A percentile compares a stretch with the other conserved stretches of the same genome.
phyloP scores from a whole-genome alignment of 2,113 vertebrate species.

The Catharus fuscescens region DNA sequence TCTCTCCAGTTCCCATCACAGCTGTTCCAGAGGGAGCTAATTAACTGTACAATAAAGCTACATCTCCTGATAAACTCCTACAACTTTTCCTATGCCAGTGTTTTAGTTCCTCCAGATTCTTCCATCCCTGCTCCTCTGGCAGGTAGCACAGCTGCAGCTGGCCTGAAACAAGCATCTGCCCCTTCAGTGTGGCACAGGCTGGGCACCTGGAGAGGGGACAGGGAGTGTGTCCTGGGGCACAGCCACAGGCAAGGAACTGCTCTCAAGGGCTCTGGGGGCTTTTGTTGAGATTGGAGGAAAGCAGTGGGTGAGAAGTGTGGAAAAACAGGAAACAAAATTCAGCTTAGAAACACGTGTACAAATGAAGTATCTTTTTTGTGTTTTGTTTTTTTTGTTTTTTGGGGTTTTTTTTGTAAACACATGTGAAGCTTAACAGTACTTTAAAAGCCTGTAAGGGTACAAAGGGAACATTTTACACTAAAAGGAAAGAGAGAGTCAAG shows the following conservation, averaged over 20 bases:
- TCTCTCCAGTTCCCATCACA: background rate
- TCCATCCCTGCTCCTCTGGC: background rate
- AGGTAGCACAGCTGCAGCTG: background rate
- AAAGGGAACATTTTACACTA: background rate
- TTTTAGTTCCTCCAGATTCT: background rate
- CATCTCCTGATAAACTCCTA: background rate
- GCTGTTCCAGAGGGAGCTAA: background rate
- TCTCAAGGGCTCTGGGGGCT: background rate
- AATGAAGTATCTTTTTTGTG: background rate
- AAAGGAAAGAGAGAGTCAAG: background rate
- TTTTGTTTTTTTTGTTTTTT: fast-evolving
- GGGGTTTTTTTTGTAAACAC: background rate
- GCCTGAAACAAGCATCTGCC: background rate
- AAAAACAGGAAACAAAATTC: background rate
- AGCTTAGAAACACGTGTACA: background rate
- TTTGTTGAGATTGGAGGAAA: background rate
- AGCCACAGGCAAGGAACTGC: background rate
- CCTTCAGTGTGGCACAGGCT: fast-evolving
- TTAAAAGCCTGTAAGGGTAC: background rate
- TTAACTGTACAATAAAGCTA: background rate
- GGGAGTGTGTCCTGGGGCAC: fast-evolving
- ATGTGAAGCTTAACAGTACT: too few species aligned
- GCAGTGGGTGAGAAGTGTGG: background rate
- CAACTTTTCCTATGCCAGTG: background rate
- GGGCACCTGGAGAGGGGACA: fast-evolving